Evolutionary conservation across 2,797 vertebrate species (phyloP).

Genomic region (Crocidura indochinensis): DNA sequence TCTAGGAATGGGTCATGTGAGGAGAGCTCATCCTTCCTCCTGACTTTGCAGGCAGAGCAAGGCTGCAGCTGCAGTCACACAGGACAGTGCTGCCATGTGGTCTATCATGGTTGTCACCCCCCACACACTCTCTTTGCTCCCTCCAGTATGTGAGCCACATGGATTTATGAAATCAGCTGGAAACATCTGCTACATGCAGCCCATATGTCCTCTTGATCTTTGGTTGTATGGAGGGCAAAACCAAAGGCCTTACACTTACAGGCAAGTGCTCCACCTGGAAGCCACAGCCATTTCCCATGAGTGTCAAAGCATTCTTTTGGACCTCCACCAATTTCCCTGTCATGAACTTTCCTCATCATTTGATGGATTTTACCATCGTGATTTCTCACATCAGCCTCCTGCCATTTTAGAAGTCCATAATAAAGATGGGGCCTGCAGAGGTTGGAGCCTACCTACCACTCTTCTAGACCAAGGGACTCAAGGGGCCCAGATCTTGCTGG

Average conservation of each 20-base stretch:
- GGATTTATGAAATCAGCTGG: neutral
- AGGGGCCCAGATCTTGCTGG: neutral
- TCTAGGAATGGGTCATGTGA: neutral
- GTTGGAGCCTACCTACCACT: neutral
- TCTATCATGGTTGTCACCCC: neutral
- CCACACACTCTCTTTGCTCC: neutral
- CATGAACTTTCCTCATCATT: neutral
- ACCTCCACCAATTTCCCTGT: neutral
- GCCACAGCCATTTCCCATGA: too few species aligned
- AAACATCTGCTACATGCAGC: conserved; percentile 40
- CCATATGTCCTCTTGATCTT: neutral
- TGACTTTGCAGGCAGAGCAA: too few species aligned
- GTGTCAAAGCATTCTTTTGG: neutral
- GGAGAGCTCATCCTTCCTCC: neutral
- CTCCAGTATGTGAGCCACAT: fast-evolving
- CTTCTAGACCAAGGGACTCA: too few species aligned
- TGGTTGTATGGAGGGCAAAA: too few species aligned
- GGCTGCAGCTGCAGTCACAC: too few species aligned
- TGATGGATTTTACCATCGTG: conserved; percentile 18
- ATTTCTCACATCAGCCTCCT: neutral
- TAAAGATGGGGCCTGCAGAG: neutral
- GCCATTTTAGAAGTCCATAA: neutral
- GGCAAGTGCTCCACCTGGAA: too few species aligned
- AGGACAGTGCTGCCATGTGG: neutral
- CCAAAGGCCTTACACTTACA: too few species aligned